Base-by-base conservation (phyloP, 2,888 invertebrate species). In the Theretra japonica region DNA sequence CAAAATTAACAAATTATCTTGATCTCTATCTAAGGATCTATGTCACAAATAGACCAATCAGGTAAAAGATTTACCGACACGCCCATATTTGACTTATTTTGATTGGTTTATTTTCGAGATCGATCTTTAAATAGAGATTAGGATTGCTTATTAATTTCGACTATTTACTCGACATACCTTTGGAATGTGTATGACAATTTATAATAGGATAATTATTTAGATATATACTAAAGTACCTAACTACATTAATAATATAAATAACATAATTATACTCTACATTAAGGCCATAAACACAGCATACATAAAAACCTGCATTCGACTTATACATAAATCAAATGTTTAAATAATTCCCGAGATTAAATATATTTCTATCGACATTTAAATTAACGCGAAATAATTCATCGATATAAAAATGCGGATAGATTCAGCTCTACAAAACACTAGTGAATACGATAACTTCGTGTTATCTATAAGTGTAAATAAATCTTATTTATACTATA, bases 211-310 rank as follows among this genome's bases (percentile, higher is more conserved):
- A 70, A 70, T 70, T 59, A 28, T 50, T 58, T 73, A 25, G 23
- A 59, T 59, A 68, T 53, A 58, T 70, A 73, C 28, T 25, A 72
- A 58, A 70, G 28, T 68, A 53, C 59, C 70, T 73, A 70, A 53
- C 53, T 62, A 70, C 28, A 1, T 41, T 23, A 62, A 70, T 65
- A 28, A 59, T 68, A 68, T 70, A 68, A 70, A 62, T 59, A 68
- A 59, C 58, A 50, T 68, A 62, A 41, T 70, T 21, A 56, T 70
- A 33, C 70, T 60, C 33, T 53, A 65, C 48, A 65, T 48, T 48
- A 65, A 65, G 65, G 48, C 48, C 65, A 48, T 65, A 65, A 23
- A 23, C 62, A 65, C 25, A 17, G 30, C 17, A 23, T 23, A 41
- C 17, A 33, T 4, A 53, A 19, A 53, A 65, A 65, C 48, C 17